Evolutionary conservation across 2,797 vertebrate species (phyloP).

Genomic region (Schizothorax lantsangensis): DNA sequence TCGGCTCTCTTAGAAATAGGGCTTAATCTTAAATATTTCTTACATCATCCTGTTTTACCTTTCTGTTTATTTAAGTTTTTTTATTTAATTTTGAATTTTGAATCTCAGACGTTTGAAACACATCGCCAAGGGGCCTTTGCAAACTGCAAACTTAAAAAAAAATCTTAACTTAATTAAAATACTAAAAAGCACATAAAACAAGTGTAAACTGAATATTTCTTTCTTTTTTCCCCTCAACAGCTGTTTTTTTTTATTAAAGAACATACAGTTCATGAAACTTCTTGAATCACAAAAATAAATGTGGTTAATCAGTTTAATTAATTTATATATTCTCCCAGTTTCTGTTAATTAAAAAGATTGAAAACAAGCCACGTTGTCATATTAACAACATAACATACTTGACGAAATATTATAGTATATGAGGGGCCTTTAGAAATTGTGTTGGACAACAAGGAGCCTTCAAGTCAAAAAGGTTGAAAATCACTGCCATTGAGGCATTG

Average conservation of each 20-base stretch:
- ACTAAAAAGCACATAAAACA: neutral
- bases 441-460: neutral
- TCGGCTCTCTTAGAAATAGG: neutral
- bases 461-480: slow-evolving; percentile 1
- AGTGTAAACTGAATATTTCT: neutral
- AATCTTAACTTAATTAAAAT: neutral
- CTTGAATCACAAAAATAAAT: neutral
- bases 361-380: neutral
- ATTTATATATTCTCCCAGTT: neutral
- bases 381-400: neutral
- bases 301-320: neutral
- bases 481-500: neutral
- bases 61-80: neutral
- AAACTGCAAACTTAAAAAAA: neutral
- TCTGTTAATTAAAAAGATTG: neutral
- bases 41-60: neutral
- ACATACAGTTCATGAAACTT: neutral
- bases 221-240: too few species aligned
- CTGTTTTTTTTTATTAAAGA: neutral
- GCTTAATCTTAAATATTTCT: neutral
- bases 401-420: neutral
- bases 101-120: neutral
- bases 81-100: neutral
- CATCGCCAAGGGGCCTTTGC: neutral
- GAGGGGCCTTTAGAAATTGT: neutral